These are phyloP conservation scores for Emmelina monodactyla DNA, from an alignment of 2,888 invertebrate genomes.

Conservation along the genomic window DNA sequence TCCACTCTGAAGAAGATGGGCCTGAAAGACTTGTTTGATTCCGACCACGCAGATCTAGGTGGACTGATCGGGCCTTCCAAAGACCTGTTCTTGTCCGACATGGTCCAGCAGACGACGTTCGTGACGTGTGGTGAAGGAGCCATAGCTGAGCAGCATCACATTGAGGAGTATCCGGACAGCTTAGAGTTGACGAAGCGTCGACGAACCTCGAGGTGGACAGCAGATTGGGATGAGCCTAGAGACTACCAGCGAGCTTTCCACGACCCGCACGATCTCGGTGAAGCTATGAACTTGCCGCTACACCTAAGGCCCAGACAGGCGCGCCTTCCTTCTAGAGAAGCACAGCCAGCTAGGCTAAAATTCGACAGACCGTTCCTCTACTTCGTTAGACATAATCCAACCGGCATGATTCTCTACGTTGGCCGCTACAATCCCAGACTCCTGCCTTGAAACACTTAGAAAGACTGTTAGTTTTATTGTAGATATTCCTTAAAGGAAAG, in stretches of 20 bases:
- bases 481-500: constrained; percentile 54
- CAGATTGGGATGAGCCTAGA: constrained; percentile 61
- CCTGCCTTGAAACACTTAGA: constrained; percentile 69
- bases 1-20: constrained; percentile 82
- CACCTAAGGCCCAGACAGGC: constrained; percentile 77
- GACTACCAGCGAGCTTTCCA: constrained; percentile 75
- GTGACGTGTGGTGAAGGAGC: constrained; percentile 81
- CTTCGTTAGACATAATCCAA: constrained; percentile 88
- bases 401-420: constrained; percentile 89
- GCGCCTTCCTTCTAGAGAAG: constrained; percentile 71
- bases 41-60: constrained; percentile 79
- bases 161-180: constrained; percentile 82
- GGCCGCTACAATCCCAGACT: constrained; percentile 87
- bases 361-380: constrained; percentile 90
- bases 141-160: constrained; percentile 77
- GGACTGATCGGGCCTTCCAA: constrained; percentile 83
- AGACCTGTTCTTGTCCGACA: constrained; percentile 83
- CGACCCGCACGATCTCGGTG: constrained; percentile 66
- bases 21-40: constrained; percentile 78
- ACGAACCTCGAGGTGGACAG: constrained; percentile 54
- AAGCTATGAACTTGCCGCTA: constrained; percentile 68
- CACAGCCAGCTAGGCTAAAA: constrained; percentile 73
- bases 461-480: constrained; percentile 57
- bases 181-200: constrained; percentile 43
- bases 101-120: constrained; percentile 84